Percentiles rank a stretch among this genome's conserved stretches.
Evolutionary conservation across 2,888 invertebrate genomes (phyloP).

Genomic region (Drosophila lacicola): DNA sequence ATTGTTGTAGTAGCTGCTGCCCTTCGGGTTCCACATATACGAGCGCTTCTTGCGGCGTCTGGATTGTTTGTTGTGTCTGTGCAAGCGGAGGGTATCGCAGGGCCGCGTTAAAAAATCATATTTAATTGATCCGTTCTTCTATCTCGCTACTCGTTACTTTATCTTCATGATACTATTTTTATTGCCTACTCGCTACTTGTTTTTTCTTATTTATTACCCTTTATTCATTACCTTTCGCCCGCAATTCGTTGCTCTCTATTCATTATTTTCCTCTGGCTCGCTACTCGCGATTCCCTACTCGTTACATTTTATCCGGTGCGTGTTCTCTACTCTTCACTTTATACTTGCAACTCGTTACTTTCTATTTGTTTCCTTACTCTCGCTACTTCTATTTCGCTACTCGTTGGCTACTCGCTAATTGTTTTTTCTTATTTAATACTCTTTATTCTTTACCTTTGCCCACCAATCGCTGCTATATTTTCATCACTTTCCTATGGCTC

Average conservation of each 20-base stretch:
- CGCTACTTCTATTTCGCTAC: not conserved
- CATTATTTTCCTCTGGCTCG: not conserved
- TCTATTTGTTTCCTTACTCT: not conserved
- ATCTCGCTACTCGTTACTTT: too few species aligned
- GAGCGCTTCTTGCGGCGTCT: conserved; percentile 87
- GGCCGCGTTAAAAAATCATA: too few species aligned
- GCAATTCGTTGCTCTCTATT: too few species aligned
- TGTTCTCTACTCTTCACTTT: not conserved
- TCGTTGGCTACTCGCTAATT: not conserved
- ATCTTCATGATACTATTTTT: too few species aligned
- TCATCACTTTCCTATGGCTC: too few species aligned
- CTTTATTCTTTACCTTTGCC: not conserved
- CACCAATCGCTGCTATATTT: not conserved
- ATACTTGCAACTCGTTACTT: not conserved
- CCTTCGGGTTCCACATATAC: conserved; percentile 87
- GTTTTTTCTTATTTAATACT: not conserved
- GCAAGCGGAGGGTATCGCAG: conserved; percentile 8
- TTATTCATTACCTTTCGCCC: too few species aligned
- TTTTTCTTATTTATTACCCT: too few species aligned
- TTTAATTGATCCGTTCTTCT: too few species aligned
- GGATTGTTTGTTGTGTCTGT: conserved; percentile 86
- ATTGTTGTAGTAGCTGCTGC: conserved; percentile 89
- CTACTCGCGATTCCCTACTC: not conserved
- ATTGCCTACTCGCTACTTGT: too few species aligned
- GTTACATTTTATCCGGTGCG: not conserved